phyloP scores from a whole-genome alignment of 2,888 invertebrate genomes.

The Autographa pulchrina region DNA sequence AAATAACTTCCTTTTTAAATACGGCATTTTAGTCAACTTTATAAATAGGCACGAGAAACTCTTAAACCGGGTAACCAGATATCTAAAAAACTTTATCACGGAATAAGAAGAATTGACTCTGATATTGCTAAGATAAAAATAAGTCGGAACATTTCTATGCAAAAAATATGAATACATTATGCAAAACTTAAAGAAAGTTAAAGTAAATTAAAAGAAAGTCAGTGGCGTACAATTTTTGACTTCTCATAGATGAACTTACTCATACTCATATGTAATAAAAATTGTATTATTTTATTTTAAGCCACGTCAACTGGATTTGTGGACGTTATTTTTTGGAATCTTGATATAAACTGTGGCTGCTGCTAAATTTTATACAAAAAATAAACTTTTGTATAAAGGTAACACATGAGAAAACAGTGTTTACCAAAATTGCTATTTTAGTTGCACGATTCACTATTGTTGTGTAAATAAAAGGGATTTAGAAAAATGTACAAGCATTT shows the following conservation, averaged over 20 bases:
- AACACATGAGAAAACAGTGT: background rate
- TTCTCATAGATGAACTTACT: background rate
- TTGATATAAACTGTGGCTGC: background rate
- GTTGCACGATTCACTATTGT: slow-evolving; percentile 16
- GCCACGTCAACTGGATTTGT: background rate
- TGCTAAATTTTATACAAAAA: too few relatives aligned
- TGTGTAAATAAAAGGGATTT: slow-evolving; percentile 21
- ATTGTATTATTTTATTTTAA: background rate
- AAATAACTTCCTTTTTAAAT: slow-evolving; percentile 44
- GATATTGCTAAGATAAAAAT: slow-evolving; percentile 7
- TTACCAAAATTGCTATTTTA: background rate
- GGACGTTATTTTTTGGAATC: background rate
- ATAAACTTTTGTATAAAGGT: background rate
- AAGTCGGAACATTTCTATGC: slow-evolving; percentile 4
- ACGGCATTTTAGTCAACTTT: slow-evolving; percentile 28
- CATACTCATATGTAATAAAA: background rate
- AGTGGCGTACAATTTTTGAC: background rate
- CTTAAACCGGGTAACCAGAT: slow-evolving; percentile 21
- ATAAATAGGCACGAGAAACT: slow-evolving; percentile 37
- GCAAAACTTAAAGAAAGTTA: background rate
- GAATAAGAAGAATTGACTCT: slow-evolving; percentile 9
- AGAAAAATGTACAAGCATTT: slow-evolving; percentile 58
- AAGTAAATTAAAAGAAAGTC: slow-evolving; percentile 8
- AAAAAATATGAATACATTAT: slow-evolving; percentile 8
- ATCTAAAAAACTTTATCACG: slow-evolving; percentile 18